Percentiles rank a stretch among this genome's conserved stretches.
Conservation (phyloP, 1,140 invertebrate species). For the Eulimnadia texana region DNA sequence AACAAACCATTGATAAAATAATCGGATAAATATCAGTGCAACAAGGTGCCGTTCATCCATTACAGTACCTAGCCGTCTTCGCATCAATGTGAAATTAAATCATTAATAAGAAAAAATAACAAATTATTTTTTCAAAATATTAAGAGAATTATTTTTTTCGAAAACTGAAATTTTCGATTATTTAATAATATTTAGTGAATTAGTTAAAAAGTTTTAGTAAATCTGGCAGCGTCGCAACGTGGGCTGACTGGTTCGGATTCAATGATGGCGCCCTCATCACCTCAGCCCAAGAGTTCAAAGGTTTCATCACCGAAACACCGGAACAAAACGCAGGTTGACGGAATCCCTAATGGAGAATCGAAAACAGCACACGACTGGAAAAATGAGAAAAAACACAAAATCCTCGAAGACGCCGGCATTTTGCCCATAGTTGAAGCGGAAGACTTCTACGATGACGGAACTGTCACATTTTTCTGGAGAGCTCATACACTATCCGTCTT, state of each 20-base stretch:
- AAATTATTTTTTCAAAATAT: too few relatives aligned
- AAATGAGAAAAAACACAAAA: neutral
- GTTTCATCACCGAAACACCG: neutral
- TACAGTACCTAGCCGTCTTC: too few relatives aligned
- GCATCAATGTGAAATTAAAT: too few relatives aligned
- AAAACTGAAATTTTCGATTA: too few relatives aligned
- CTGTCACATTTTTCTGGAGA: constrained; percentile 39
- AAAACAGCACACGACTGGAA: neutral
- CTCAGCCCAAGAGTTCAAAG: neutral
- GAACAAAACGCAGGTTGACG: too few relatives aligned
- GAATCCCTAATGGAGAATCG: neutral
- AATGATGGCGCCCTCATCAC: neutral
- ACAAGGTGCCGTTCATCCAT: too few relatives aligned
- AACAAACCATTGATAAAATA: too few relatives aligned
- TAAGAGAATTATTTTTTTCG: too few relatives aligned
- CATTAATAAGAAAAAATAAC: too few relatives aligned
- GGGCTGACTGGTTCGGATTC: too few relatives aligned
- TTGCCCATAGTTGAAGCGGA: neutral
- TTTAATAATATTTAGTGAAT: neutral
- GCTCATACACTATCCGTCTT: constrained; percentile 38
- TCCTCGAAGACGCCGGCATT: neutral
- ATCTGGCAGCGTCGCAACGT: neutral
- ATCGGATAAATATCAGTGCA: too few relatives aligned
- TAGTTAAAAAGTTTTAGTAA: too few relatives aligned
- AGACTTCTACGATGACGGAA: constrained; percentile 38